Conservation (phyloP, 2,113 vertebrate genomes). For the Crotalus viridis region DNA sequence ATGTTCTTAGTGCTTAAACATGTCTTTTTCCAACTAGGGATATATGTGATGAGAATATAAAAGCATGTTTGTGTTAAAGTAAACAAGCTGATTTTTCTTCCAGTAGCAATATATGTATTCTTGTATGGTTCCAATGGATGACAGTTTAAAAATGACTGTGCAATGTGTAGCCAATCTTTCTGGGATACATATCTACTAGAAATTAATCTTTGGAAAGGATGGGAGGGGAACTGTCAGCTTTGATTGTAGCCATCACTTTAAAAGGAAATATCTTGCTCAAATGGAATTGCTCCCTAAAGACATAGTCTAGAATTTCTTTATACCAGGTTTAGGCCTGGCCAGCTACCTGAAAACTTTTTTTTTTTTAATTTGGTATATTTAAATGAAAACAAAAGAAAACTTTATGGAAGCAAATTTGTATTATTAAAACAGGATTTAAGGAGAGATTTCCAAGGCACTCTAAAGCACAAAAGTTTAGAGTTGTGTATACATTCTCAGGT, state of each 20-base stretch:
- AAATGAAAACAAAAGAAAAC: background rate
- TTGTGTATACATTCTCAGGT: background rate
- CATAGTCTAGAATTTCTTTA: background rate
- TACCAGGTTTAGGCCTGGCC: background rate
- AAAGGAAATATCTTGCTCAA: background rate
- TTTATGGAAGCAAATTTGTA: background rate
- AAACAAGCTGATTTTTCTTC: conserved; percentile 43
- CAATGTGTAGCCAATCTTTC: conserved; percentile 21
- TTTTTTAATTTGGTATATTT: background rate
- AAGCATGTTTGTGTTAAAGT: conserved; percentile 32
- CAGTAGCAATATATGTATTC: conserved; percentile 34
- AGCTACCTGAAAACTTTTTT: background rate
- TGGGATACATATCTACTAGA: conserved; percentile 7
- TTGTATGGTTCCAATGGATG: conserved; percentile 10
- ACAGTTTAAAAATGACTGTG: conserved; percentile 22
- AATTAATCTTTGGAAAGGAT: conserved; percentile 46
- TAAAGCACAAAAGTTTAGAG: background rate
- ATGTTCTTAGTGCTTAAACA: conserved; percentile 37
- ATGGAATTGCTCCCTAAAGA: background rate
- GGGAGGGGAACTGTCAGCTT: background rate
- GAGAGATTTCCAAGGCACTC: background rate
- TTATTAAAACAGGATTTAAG: background rate
- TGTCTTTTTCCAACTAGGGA: conserved; percentile 18
- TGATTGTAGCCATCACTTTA: conserved; percentile 29
- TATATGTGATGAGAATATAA: conserved; percentile 6